Evolutionary conservation across 2,113 vertebrate species (phyloP).

Genomic region (Albula glossodonta): DNA sequence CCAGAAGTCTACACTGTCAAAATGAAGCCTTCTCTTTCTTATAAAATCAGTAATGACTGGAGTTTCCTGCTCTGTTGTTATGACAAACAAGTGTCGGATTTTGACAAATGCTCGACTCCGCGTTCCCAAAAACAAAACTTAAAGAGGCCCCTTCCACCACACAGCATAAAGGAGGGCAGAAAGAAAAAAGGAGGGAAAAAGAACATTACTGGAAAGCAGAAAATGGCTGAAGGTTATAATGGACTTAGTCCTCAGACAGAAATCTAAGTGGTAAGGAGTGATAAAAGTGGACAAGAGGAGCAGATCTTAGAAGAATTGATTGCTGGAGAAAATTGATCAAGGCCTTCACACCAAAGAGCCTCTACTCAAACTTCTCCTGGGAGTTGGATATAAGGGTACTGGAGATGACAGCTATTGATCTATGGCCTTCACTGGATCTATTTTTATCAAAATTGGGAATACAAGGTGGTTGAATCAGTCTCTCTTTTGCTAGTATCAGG

Average conservation of each 20-base stretch:
- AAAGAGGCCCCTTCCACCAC: neutral
- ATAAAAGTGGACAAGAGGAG: neutral
- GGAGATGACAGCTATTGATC: slow-evolving; percentile 19
- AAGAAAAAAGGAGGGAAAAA: no score
- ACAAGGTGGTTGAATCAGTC: neutral
- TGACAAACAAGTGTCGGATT: neutral
- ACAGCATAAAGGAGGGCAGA: neutral
- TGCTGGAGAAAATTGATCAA: slow-evolving; percentile 8
- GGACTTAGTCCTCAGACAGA: neutral
- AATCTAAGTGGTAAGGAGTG: neutral
- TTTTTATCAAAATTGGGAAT: neutral
- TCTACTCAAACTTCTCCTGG: neutral
- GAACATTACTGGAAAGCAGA: no score
- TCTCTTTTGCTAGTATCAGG: no score
- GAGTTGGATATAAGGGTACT: neutral
- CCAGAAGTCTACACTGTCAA: no score
- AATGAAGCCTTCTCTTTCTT: no score
- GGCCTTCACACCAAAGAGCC: neutral
- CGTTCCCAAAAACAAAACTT: neutral
- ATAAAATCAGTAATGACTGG: neutral
- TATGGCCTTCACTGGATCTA: neutral
- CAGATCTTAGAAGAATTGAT: neutral
- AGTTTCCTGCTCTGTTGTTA: neutral
- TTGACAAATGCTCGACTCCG: neutral
- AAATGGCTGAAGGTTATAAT: no score